Evolutionary conservation across 2,113 vertebrate species (phyloP).

Genomic region (Cairina moschata): DNA sequence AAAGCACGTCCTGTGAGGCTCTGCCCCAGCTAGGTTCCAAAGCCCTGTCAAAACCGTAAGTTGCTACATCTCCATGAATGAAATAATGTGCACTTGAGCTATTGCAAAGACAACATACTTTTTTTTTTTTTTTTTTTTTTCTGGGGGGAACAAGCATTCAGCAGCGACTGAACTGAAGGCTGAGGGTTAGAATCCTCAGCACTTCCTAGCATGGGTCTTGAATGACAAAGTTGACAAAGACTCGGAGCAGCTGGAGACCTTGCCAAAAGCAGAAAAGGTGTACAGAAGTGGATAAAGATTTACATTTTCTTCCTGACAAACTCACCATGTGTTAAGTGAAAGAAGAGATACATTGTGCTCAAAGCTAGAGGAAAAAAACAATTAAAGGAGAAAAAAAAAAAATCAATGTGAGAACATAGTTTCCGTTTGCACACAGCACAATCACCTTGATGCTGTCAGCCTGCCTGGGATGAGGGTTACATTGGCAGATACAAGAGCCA

Average conservation of each 20-base stretch:
- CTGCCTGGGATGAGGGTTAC: neutral
- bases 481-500: neutral
- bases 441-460: neutral
- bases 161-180: neutral
- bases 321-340: neutral
- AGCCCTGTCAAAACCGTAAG: neutral
- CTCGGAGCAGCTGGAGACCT: neutral
- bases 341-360: neutral
- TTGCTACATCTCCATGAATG: neutral
- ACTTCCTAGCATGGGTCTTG: neutral
- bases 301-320: neutral
- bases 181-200: neutral
- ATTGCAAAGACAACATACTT: neutral
- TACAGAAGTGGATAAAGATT: neutral
- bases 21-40: neutral
- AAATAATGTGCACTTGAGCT: neutral
- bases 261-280: neutral
- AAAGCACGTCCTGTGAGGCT: neutral
- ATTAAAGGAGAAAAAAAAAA: neutral
- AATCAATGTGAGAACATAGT: neutral
- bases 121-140: too few species aligned
- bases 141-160: neutral
- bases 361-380: neutral
- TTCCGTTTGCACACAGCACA: neutral
- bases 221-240: neutral